phyloP scores from a whole-genome alignment of 2,888 invertebrate species.

The Autographa pulchrina region DNA sequence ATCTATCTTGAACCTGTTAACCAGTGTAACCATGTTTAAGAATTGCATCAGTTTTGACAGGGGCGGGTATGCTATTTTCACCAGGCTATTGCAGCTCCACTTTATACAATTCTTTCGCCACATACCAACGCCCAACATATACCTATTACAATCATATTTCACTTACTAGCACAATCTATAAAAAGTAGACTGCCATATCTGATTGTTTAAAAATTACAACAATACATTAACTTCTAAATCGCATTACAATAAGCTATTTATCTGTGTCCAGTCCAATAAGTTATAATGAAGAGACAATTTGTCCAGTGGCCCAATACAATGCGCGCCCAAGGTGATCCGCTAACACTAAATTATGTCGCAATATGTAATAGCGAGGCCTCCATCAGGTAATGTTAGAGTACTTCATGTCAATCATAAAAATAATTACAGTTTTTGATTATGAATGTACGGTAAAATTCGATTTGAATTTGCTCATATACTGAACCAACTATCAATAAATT shows the following conservation, averaged over 20 bases:
- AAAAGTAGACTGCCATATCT: not conserved
- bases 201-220: not conserved
- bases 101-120: too few relatives aligned
- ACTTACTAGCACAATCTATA: too few relatives aligned
- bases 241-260: conserved; percentile 1
- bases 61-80: too few relatives aligned
- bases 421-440: not conserved
- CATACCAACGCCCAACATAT: too few relatives aligned
- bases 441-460: too few relatives aligned
- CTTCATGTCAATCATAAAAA: not conserved
- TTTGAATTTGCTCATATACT: too few relatives aligned
- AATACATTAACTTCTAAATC: not conserved
- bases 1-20: not conserved
- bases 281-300: conserved; percentile 1
- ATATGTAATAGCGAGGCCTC: not conserved
- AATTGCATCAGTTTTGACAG: too few relatives aligned
- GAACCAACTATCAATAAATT: too few relatives aligned
- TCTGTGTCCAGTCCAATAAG: not conserved
- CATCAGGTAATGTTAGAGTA: not conserved
- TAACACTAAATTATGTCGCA: conserved; percentile 2
- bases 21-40: not conserved
- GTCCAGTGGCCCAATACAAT: not conserved
- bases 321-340: conserved; percentile 1
- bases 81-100: too few relatives aligned
- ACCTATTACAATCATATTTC: too few relatives aligned